phyloP scores from a whole-genome alignment of 2,888 invertebrate genomes.

The Carterocephalus palaemon region DNA sequence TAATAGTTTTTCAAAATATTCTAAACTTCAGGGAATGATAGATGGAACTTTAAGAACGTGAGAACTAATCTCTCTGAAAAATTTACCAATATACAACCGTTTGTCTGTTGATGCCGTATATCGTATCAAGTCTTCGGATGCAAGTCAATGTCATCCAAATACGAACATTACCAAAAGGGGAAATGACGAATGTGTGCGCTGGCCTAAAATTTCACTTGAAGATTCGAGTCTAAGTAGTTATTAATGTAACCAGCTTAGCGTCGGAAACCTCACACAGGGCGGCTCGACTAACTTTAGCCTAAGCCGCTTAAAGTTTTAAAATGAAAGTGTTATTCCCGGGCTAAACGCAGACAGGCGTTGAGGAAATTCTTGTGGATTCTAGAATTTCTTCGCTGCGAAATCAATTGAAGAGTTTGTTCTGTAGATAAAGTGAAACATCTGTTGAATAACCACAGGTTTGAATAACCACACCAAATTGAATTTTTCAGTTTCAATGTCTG shows the following conservation, averaged over 20 bases:
- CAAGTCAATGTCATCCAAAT: neutral
- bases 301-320: slow-evolving; percentile 55
- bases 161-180: neutral
- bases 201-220: slow-evolving; percentile 9
- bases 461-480: no score
- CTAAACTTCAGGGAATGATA: no score
- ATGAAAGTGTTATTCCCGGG: slow-evolving; percentile 36
- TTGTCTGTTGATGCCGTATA: no score
- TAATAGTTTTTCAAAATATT: no score
- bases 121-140: neutral
- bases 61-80: no score
- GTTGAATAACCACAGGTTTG: no score
- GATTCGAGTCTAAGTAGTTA: slow-evolving; percentile 34
- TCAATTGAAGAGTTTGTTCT: neutral
- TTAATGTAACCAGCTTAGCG: slow-evolving; percentile 60
- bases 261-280: slow-evolving; percentile 49
- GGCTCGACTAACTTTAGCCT: slow-evolving; percentile 57
- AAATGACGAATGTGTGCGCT: slow-evolving; percentile 2
- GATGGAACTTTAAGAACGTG: no score
- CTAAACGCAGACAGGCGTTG: neutral
- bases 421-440: no score
- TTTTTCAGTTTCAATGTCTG: no score
- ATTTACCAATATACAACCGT: no score
- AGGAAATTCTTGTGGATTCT: neutral
- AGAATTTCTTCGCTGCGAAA: neutral